Percentiles rank a stretch among this genome's conserved stretches.
Conservation (phyloP, 2,888 invertebrate genomes). For the Fissipunctia ypsillon region DNA sequence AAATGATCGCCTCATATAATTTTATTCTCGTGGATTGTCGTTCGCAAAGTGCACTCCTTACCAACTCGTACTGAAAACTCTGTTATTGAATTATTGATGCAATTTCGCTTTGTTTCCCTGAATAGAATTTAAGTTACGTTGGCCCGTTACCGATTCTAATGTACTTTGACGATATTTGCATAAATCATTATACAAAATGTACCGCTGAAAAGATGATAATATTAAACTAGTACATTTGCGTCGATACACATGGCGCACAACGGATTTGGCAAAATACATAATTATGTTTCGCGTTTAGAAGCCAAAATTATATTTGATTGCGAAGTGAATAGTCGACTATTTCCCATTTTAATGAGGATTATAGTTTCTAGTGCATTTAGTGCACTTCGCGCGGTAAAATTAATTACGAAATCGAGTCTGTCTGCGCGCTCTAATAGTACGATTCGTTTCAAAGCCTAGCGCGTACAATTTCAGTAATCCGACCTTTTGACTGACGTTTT, state of each 20-base stretch:
- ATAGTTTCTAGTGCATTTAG: conserved; percentile 90
- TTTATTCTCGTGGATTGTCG: conserved; percentile 82
- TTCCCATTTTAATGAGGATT: conserved; percentile 90
- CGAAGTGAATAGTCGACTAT: conserved; percentile 87
- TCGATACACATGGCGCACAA: conserved; percentile 55
- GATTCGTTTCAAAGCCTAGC: conserved; percentile 80
- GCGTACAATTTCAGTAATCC: conserved; percentile 76
- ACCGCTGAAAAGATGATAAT: conserved; percentile 64
- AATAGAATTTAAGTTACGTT: conserved; percentile 54
- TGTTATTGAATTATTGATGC: conserved; percentile 61
- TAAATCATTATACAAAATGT: conserved; percentile 65
- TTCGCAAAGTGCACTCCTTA: conserved; percentile 77
- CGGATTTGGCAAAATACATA: conserved; percentile 81
- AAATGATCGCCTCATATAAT: conserved; percentile 86
- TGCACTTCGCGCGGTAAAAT: conserved; percentile 88
- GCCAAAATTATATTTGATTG: conserved; percentile 88
- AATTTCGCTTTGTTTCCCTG: conserved; percentile 62
- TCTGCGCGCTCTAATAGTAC: conserved; percentile 79
- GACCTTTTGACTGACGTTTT: conserved; percentile 61
- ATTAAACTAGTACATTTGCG: conserved; percentile 65
- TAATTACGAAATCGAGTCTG: conserved; percentile 89
- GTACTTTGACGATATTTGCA: conserved; percentile 61
- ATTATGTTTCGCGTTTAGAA: conserved; percentile 86
- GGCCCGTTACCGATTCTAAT: conserved; percentile 52
- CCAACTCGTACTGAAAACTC: conserved; percentile 56